These are phyloP conservation scores for Myopa tessellatipennis DNA, from an alignment of 2,888 invertebrate species.

Conservation along the genomic window DNA sequence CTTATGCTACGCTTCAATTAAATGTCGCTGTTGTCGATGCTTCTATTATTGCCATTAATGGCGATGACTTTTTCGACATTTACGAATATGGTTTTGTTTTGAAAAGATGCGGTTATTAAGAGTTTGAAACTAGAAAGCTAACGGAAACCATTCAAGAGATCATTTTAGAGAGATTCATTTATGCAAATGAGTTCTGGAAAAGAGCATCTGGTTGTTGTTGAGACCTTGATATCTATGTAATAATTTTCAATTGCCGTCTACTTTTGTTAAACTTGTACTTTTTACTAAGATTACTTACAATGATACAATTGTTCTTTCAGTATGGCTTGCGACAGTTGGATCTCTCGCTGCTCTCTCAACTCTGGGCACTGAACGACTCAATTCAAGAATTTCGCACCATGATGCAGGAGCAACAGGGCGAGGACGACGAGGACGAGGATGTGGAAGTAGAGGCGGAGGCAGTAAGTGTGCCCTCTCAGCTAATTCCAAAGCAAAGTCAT, in stretches of 20 bases:
- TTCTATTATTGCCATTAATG: background rate
- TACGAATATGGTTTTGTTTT: too few relatives aligned
- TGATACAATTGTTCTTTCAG: constrained; percentile 71
- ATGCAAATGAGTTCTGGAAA: too few relatives aligned
- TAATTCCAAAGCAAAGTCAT: constrained; percentile 58
- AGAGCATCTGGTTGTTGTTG: too few relatives aligned
- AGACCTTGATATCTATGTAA: too few relatives aligned
- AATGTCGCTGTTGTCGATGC: background rate
- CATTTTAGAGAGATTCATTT: too few relatives aligned
- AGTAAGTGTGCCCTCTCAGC: constrained; percentile 67
- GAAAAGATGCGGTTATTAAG: too few relatives aligned
- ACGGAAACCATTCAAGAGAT: too few relatives aligned
- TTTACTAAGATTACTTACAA: too few relatives aligned
- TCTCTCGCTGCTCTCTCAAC: constrained; percentile 87
- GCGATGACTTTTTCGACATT: too few relatives aligned
- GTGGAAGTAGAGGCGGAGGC: constrained; percentile 70
- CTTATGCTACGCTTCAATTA: background rate
- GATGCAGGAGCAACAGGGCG: constrained; percentile 68
- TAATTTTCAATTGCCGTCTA: too few relatives aligned
- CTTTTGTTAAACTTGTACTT: too few relatives aligned
- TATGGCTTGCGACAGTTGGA: constrained; percentile 89
- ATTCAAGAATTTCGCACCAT: constrained; percentile 88
- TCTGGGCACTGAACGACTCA: constrained; percentile 92
- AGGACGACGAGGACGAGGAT: constrained; percentile 54
- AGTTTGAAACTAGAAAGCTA: too few relatives aligned